Evolutionary conservation across 2,113 vertebrate species (phyloP).

Genomic region (Otolemur garnettii): DNA sequence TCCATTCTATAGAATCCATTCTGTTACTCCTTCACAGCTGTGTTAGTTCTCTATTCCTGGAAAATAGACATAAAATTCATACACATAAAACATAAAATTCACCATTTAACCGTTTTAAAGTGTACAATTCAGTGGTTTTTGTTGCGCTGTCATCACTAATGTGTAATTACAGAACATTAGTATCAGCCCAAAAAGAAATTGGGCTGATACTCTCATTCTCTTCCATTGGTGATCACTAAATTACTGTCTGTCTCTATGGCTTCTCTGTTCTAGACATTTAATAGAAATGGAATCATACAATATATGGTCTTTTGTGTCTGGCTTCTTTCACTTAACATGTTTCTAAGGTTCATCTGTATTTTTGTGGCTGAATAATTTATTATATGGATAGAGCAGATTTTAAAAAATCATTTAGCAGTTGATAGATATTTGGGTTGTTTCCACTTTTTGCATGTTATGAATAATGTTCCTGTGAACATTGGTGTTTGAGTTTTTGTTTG

Average conservation of each 20-base stretch:
- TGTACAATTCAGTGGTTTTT: not conserved
- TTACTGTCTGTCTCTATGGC: not conserved
- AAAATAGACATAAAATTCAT: not conserved
- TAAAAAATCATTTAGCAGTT: not conserved
- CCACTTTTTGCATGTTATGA: not conserved
- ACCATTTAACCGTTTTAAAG: not conserved
- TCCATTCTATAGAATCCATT: not conserved
- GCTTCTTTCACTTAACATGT: not conserved
- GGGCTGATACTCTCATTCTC: not conserved
- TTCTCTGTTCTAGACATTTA: not conserved
- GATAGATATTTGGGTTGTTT: not conserved
- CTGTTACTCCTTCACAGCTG: not conserved
- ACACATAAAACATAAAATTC: not conserved
- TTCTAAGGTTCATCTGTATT: not conserved
- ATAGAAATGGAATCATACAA: not conserved
- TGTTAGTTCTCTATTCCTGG: not conserved
- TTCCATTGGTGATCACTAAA: not conserved
- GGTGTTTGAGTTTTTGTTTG: not conserved
- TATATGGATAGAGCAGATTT: not conserved
- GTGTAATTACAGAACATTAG: not conserved
- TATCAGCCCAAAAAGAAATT: not conserved
- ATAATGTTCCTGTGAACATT: not conserved
- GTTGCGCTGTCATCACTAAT: not conserved
- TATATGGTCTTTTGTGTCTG: not conserved
- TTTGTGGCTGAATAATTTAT: not conserved